Conservation (phyloP, 2,113 vertebrate species). For the Pipa parva region DNA sequence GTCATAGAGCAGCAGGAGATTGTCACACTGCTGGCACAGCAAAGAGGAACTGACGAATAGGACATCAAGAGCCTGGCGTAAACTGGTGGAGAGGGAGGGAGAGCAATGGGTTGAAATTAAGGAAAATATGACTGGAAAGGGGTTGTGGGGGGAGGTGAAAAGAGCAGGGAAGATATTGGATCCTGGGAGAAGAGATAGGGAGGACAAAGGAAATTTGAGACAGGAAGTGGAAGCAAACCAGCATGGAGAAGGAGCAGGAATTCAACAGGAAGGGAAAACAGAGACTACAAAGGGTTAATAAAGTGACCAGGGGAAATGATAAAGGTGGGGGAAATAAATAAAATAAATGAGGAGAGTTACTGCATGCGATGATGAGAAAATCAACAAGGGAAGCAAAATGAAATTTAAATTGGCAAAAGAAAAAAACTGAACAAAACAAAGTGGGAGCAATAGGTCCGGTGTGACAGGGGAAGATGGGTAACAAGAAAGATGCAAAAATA, state of each 20-base stretch:
- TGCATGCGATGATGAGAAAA: slow-evolving; percentile 33
- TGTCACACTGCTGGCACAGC: slow-evolving; percentile 36
- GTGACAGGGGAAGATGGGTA: too few relatives aligned
- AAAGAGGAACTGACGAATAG: slow-evolving; percentile 17
- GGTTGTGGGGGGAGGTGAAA: background rate
- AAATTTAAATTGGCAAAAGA: too few relatives aligned
- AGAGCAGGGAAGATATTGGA: background rate
- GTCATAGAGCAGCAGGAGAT: slow-evolving; percentile 43
- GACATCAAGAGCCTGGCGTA: slow-evolving; percentile 35
- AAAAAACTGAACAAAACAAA: slow-evolving; percentile 23
- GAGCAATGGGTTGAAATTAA: slow-evolving; percentile 8
- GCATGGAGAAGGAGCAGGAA: background rate
- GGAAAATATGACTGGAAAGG: background rate
- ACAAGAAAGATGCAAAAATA: too few relatives aligned
- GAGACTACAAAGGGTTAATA: background rate
- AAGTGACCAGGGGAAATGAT: too few relatives aligned
- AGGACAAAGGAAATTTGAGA: slow-evolving; percentile 9
- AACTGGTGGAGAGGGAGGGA: slow-evolving; percentile 13
- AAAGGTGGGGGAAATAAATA: background rate
- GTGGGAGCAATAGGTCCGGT: too few relatives aligned
- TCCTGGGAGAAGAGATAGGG: too few relatives aligned
- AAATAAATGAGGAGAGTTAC: slow-evolving; percentile 41
- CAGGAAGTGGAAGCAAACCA: background rate
- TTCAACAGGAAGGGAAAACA: background rate
- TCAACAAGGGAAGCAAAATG: slow-evolving; percentile 40